Percentiles rank a stretch among this genome's conserved stretches.
phyloP scores from a whole-genome alignment of 2,888 invertebrate genomes.

The Salpingus planirostris region DNA sequence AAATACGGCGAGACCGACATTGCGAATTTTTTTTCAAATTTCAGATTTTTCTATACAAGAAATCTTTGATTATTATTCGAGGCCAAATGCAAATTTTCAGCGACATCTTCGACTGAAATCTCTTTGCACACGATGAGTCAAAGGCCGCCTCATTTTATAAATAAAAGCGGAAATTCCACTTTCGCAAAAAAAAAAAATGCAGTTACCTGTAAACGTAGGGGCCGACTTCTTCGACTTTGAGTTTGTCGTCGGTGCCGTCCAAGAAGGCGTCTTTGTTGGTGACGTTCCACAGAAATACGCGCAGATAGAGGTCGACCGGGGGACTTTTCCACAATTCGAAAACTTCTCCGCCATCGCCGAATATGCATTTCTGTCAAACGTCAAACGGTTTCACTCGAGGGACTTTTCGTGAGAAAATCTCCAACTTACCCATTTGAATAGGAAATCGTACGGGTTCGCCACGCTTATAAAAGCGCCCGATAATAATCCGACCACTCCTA shows the following conservation, averaged over 20 bases:
- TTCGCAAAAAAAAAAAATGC: constrained; percentile 1
- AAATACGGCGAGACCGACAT: too few species aligned
- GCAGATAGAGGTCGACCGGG: constrained; percentile 67
- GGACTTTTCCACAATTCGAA: constrained; percentile 77
- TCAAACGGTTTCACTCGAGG: constrained; percentile 3
- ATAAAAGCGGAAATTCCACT: constrained; percentile 2
- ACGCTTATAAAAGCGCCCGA: constrained; percentile 58
- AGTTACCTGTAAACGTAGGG: constrained; percentile 84
- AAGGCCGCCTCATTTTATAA: constrained; percentile 2
- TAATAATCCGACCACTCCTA: constrained; percentile 58
- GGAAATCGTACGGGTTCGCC: constrained; percentile 62
- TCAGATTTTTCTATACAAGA: too few species aligned
- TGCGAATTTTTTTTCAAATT: too few species aligned
- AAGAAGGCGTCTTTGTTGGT: constrained; percentile 75
- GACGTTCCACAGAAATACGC: constrained; percentile 74
- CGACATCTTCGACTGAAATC: neutral
- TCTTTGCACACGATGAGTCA: neutral
- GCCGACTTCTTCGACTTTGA: constrained; percentile 69
- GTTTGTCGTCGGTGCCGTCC: constrained; percentile 56
- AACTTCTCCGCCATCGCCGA: constrained; percentile 70
- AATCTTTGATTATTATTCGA: too few species aligned
- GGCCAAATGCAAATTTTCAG: too few species aligned
- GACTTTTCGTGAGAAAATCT: neutral
- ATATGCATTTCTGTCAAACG: constrained; percentile 57
- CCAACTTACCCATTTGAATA: constrained; percentile 62